Evolutionary conservation across 2,888 invertebrate genomes (phyloP).

Genomic region (Ectemnius cavifrons): DNA sequence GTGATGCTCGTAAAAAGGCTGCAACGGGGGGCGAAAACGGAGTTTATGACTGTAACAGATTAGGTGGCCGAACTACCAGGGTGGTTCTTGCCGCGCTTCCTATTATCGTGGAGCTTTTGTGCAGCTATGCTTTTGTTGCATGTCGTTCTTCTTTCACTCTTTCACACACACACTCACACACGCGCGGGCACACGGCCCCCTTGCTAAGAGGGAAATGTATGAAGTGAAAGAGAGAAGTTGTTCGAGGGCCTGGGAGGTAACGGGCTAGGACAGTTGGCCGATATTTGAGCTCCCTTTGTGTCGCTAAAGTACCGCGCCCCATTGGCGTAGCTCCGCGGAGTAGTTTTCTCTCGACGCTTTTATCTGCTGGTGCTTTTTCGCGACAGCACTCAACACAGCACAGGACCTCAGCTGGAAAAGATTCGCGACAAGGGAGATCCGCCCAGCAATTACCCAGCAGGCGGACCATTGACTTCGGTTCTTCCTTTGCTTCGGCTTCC

Average conservation of each 20-base stretch:
- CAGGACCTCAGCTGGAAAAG: constrained; percentile 33
- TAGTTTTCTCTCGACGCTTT: constrained; percentile 60
- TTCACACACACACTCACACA: constrained; percentile 11
- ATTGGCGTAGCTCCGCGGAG: constrained; percentile 54
- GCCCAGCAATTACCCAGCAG: constrained; percentile 67
- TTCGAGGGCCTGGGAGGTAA: constrained; percentile 53
- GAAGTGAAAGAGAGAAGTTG: constrained; percentile 52
- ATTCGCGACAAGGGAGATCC: constrained; percentile 51
- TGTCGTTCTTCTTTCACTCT: constrained; percentile 30
- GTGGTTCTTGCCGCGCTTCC: constrained; percentile 63
- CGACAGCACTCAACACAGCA: constrained; percentile 39
- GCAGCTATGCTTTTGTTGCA: constrained; percentile 61
- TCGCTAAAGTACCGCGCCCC: constrained; percentile 65
- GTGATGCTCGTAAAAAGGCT: constrained; percentile 50
- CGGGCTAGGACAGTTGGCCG: constrained; percentile 74
- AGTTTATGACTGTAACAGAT: constrained; percentile 77
- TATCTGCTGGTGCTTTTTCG: constrained; percentile 53
- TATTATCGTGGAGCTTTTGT: constrained; percentile 63
- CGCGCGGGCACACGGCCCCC: constrained; percentile 19
- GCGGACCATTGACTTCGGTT: constrained; percentile 61
- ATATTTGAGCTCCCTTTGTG: constrained; percentile 74
- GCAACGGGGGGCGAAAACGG: constrained; percentile 68
- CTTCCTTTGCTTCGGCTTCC: constrained; percentile 54
- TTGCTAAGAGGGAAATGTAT: constrained; percentile 48
- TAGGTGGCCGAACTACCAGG: constrained; percentile 70